These are phyloP conservation scores for Axis porcinus DNA, from an alignment of 2,113 vertebrate species.

Conservation along the genomic window DNA sequence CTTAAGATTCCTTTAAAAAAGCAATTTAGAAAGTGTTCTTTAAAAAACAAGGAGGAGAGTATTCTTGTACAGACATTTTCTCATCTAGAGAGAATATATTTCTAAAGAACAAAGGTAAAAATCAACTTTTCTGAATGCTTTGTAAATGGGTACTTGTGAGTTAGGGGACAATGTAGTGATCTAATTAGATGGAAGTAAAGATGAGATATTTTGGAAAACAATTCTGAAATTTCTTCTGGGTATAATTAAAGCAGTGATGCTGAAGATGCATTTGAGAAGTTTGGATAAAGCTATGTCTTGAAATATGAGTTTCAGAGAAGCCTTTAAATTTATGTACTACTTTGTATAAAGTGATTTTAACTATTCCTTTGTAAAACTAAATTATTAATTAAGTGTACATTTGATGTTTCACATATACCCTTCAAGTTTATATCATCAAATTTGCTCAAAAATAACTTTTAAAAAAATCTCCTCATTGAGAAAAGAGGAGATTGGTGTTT, in stretches of 20 bases:
- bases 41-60: not conserved
- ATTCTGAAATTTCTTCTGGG: not conserved
- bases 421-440: not conserved
- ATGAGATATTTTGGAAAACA: not conserved
- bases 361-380: not conserved
- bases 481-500: not conserved
- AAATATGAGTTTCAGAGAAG: not conserved
- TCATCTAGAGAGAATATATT: not conserved
- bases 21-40: not conserved
- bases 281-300: not conserved
- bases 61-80: not conserved
- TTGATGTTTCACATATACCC: not conserved
- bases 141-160: not conserved
- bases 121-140: not conserved
- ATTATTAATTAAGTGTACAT: not conserved
- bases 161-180: not conserved
- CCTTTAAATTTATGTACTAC: not conserved
- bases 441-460: not conserved
- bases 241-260: not conserved
- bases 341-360: not conserved
- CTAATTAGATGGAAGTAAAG: not conserved
- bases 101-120: not conserved
- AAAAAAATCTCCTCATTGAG: not conserved
- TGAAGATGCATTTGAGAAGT: not conserved
- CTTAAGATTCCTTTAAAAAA: not conserved